phyloP scores from a whole-genome alignment of 2,888 invertebrate genomes.

The Phasia obesa region DNA sequence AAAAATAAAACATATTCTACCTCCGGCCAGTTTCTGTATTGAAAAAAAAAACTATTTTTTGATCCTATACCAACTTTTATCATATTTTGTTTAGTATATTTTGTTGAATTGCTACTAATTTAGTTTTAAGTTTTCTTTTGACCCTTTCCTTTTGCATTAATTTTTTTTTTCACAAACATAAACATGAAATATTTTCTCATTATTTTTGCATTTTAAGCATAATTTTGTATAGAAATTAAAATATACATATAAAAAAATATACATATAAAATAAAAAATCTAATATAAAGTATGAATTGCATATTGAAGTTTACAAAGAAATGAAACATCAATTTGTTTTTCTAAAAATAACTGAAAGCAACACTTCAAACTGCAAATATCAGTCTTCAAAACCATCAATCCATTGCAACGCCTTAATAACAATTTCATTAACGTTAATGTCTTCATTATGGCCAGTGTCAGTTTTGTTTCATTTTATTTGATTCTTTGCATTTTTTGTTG shows the following conservation, averaged over 20 bases:
- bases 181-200: too few relatives aligned
- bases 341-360: conserved; percentile 39
- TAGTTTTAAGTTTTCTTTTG: too few relatives aligned
- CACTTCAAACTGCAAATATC: conserved; percentile 22
- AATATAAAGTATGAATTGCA: neutral
- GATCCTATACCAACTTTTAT: too few relatives aligned
- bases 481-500: conserved; percentile 1
- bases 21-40: too few relatives aligned
- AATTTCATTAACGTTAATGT: conserved; percentile 83
- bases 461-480: conserved; percentile 70
- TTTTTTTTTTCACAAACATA: too few relatives aligned
- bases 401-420: conserved; percentile 80
- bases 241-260: neutral
- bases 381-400: conserved; percentile 70
- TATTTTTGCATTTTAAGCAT: too few relatives aligned
- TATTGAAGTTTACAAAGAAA: neutral
- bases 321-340: conserved; percentile 43
- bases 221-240: conserved; percentile 12
- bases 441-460: conserved; percentile 82
- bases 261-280: too few relatives aligned
- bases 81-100: too few relatives aligned
- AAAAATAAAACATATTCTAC: too few relatives aligned
- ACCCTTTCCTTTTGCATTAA: too few relatives aligned
- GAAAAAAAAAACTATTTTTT: too few relatives aligned
- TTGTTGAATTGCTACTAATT: too few relatives aligned